These are phyloP conservation scores for Hirtodrosophila cameraria DNA, from an alignment of 2,888 invertebrate species.

Conservation along the genomic window DNA sequence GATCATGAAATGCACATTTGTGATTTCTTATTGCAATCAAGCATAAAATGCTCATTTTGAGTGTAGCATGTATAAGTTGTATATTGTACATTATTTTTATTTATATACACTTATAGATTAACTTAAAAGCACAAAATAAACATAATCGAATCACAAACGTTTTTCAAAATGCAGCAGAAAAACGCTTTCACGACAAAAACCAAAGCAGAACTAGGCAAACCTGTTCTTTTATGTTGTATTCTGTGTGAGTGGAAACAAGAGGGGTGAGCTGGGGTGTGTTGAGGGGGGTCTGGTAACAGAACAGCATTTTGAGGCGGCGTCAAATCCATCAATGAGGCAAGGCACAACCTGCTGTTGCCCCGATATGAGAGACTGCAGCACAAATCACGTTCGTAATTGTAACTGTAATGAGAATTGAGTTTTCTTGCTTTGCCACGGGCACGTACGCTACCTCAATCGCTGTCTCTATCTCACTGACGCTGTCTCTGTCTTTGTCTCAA, in stretches of 20 bases:
- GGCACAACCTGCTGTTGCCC: conserved; percentile 33
- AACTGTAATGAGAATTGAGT: conserved; percentile 64
- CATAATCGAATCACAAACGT: conserved; percentile 40
- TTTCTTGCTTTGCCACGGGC: conserved; percentile 41
- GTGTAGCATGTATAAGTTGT: too few relatives aligned
- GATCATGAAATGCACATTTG: too few relatives aligned
- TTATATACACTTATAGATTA: background rate
- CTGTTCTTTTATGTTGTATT: conserved; percentile 33
- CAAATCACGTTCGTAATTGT: conserved; percentile 75
- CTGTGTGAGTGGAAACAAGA: background rate
- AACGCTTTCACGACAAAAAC: conserved; percentile 45
- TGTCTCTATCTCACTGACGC: background rate
- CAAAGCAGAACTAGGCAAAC: conserved; percentile 49
- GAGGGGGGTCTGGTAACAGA: background rate
- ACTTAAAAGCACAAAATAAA: conserved; percentile 13
- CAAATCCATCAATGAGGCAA: conserved; percentile 69
- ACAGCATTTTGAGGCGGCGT: conserved; percentile 35
- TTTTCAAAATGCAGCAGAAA: conserved; percentile 45
- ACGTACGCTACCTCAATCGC: conserved; percentile 40
- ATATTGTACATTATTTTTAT: conserved; percentile 7
- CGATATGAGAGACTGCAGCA: conserved; percentile 42
- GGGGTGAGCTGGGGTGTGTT: background rate
- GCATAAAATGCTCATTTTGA: too few relatives aligned
- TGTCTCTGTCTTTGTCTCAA: background rate
- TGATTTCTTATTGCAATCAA: too few relatives aligned